A percentile compares a stretch with the other conserved stretches of the same genome.
Evolutionary conservation across 2,113 vertebrate genomes (phyloP).

Genomic region (Corythoichthys haematopterus): DNA sequence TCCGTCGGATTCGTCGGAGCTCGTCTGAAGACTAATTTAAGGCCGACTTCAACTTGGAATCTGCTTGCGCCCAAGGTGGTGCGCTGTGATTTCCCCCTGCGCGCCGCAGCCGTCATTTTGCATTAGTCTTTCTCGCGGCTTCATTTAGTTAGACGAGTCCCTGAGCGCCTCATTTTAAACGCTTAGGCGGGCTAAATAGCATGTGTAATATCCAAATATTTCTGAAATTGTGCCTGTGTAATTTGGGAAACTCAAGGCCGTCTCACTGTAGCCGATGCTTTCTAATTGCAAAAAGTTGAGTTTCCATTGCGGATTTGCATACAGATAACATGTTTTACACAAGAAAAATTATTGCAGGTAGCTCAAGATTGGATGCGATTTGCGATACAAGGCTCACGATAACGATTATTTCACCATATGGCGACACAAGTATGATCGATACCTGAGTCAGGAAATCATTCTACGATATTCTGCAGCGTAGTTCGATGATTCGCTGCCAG

Average conservation of each 20-base stretch:
- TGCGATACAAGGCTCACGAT: too few species aligned
- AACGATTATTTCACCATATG: too few species aligned
- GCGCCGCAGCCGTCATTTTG: conserved; percentile 30
- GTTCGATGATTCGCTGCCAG: too few species aligned
- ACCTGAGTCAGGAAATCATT: too few species aligned
- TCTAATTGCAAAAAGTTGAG: not conserved
- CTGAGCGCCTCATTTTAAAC: conserved; percentile 28
- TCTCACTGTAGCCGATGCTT: not conserved
- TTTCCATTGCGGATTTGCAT: not conserved
- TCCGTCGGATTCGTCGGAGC: conserved; percentile 52
- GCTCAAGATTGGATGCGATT: too few species aligned
- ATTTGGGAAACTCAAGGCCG: not conserved
- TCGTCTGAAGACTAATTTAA: conserved; percentile 70
- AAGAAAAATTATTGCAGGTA: too few species aligned
- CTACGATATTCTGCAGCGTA: too few species aligned
- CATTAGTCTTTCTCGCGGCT: conserved; percentile 38
- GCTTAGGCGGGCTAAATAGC: conserved; percentile 32
- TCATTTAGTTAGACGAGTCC: conserved; percentile 44
- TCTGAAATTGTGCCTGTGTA: conserved; percentile 5
- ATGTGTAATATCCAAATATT: conserved; percentile 24
- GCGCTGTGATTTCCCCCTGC: conserved; percentile 48
- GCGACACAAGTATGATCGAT: too few species aligned
- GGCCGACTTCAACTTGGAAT: conserved; percentile 65
- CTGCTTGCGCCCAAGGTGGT: conserved; percentile 49
- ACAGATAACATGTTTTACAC: too few species aligned